phyloP scores from a whole-genome alignment of 2,888 invertebrate genomes.

The Balanococcus diminutus region DNA sequence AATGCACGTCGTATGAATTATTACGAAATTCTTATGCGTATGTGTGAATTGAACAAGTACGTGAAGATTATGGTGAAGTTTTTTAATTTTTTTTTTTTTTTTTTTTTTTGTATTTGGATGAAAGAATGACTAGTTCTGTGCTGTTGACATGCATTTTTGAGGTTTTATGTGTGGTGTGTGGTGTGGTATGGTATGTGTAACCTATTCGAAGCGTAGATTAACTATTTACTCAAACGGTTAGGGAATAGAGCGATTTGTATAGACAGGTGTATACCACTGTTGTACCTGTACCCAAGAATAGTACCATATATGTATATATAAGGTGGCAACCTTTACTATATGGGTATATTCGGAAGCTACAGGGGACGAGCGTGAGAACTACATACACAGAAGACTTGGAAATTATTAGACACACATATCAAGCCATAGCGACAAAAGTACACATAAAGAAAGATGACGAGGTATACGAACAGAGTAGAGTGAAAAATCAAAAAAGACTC shows the following conservation, averaged over 20 bases:
- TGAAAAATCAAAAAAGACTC: background rate
- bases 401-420: background rate
- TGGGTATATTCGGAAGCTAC: background rate
- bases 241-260: background rate
- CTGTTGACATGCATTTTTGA: too few species aligned
- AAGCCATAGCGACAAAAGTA: background rate
- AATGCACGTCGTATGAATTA: background rate
- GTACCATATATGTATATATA: too few species aligned
- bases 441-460: background rate
- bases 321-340: background rate
- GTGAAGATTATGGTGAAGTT: background rate
- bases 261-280: background rate
- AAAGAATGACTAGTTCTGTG: too few species aligned
- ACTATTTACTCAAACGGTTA: background rate
- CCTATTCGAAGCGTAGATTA: too few species aligned
- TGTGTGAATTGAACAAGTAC: background rate
- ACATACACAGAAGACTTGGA: background rate
- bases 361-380: conserved; percentile 3
- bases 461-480: background rate
- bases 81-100: background rate
- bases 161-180: too few species aligned
- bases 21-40: background rate
- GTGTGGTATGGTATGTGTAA: background rate
- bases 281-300: background rate
- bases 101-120: too few species aligned